phyloP scores from a whole-genome alignment of 2,888 invertebrate genomes.

The Orthosia gracilis region DNA sequence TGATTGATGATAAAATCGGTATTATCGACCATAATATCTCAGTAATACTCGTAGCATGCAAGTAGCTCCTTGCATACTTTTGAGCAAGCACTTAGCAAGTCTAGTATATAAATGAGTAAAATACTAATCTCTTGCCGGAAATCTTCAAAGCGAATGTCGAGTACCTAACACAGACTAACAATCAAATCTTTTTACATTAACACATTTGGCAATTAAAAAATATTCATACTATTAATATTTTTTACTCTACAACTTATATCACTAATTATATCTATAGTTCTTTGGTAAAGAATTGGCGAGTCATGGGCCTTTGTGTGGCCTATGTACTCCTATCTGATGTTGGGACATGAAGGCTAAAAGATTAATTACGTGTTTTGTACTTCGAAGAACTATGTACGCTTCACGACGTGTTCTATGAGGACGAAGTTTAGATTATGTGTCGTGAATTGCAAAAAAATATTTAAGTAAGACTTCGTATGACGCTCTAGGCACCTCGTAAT shows the following conservation, averaged over 20 bases:
- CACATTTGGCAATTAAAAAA: constrained; percentile 64
- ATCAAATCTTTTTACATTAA: constrained; percentile 55
- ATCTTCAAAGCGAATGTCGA: constrained; percentile 35
- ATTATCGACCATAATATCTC: no score
- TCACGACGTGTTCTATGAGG: constrained; percentile 11
- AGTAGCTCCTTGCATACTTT: no score
- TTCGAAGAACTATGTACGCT: constrained; percentile 29
- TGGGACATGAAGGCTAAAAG: constrained; percentile 58
- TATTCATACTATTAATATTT: constrained; percentile 44
- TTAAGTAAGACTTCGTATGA: not conserved
- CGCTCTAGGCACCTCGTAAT: not conserved
- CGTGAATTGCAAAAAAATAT: constrained; percentile 14
- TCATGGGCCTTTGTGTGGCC: constrained; percentile 67
- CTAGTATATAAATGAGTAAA: no score
- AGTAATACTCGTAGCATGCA: no score
- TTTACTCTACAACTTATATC: constrained; percentile 46
- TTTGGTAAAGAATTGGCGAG: constrained; percentile 62
- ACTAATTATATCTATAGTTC: constrained; percentile 69
- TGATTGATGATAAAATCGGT: not conserved
- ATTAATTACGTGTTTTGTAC: constrained; percentile 67
- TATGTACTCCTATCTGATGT: constrained; percentile 53
- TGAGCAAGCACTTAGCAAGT: no score
- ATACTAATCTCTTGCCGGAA: constrained; percentile 24
- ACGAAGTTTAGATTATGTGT: not conserved
- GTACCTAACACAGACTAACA: constrained; percentile 14